Evolutionary conservation across 2,113 vertebrate species (phyloP).

Genomic region (Tylochromis polylepis): DNA sequence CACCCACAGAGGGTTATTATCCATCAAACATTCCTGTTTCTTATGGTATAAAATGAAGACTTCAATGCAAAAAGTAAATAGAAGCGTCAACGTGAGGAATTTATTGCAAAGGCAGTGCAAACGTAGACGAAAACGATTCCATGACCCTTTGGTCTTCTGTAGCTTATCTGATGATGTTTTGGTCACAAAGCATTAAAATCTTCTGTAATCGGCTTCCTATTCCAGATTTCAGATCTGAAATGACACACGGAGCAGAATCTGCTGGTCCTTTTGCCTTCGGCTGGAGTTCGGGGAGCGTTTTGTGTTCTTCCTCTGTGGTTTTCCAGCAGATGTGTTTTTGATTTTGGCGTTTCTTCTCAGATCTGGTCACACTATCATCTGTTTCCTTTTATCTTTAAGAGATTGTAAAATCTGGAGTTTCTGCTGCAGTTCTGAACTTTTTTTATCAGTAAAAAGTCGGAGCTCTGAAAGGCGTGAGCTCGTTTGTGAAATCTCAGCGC

Average conservation of each 20-base stretch:
- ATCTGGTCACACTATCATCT: not conserved
- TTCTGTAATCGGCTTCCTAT: not conserved
- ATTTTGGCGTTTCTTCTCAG: not conserved
- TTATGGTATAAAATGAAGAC: not conserved
- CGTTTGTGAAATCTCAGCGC: not conserved
- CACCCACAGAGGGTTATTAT: not conserved
- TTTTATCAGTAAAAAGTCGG: not conserved
- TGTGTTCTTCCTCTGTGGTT: not conserved
- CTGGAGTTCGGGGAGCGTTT: not conserved
- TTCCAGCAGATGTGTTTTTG: not conserved
- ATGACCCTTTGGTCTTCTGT: not conserved
- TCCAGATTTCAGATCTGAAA: not conserved
- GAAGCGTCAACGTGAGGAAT: no score
- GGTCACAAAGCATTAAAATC: not conserved
- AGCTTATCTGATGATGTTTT: not conserved
- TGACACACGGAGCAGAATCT: not conserved
- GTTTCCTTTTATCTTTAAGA: not conserved
- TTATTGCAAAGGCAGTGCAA: not conserved
- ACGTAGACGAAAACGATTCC: not conserved
- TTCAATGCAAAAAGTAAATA: not conserved
- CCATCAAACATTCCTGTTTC: not conserved
- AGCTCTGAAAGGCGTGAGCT: not conserved
- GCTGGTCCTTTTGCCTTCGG: not conserved
- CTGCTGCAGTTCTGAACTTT: not conserved
- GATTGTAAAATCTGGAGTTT: not conserved